A percentile compares a stretch with the other conserved stretches of the same genome.
These are phyloP conservation scores for Brachyptera risi DNA, from an alignment of 2,888 invertebrate species.

Conservation along the genomic window DNA sequence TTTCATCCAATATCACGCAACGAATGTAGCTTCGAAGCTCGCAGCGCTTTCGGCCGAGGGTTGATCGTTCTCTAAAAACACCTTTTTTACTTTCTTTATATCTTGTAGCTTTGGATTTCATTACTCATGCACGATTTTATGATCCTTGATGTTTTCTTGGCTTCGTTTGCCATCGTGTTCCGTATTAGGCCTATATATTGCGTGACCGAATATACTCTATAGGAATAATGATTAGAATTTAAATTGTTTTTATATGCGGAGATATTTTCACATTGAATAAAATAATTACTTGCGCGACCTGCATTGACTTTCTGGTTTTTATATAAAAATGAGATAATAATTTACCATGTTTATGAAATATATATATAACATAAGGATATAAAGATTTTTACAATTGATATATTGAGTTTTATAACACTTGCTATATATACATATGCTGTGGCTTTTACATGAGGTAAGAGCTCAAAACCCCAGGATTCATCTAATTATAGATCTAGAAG, in stretches of 20 bases:
- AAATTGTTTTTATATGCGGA: slow-evolving; percentile 2
- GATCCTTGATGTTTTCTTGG: background rate
- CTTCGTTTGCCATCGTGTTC: background rate
- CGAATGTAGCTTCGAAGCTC: background rate
- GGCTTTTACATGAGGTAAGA: too few species aligned
- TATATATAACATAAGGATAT: too few species aligned
- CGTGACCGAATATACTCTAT: background rate
- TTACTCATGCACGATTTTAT: slow-evolving; percentile 1
- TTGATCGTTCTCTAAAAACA: too few species aligned
- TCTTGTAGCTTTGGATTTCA: background rate
- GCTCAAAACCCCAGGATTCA: too few species aligned
- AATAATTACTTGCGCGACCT: background rate
- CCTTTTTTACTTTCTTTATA: slow-evolving; percentile 6
- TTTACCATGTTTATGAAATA: too few species aligned
- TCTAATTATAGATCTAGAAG: too few species aligned
- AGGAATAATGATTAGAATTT: background rate
- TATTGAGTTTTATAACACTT: too few species aligned
- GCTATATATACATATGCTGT: too few species aligned
- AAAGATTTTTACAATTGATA: too few species aligned
- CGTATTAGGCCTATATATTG: background rate
- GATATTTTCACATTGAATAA: slow-evolving; percentile 17
- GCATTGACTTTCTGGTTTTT: background rate
- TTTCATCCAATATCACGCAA: background rate
- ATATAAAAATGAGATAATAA: too few species aligned
- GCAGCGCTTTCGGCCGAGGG: too few species aligned